Percentiles rank a stretch among this genome's conserved stretches.
Conservation (phyloP, 2,888 invertebrate genomes). For the Aporophyla lueneburgensis region DNA sequence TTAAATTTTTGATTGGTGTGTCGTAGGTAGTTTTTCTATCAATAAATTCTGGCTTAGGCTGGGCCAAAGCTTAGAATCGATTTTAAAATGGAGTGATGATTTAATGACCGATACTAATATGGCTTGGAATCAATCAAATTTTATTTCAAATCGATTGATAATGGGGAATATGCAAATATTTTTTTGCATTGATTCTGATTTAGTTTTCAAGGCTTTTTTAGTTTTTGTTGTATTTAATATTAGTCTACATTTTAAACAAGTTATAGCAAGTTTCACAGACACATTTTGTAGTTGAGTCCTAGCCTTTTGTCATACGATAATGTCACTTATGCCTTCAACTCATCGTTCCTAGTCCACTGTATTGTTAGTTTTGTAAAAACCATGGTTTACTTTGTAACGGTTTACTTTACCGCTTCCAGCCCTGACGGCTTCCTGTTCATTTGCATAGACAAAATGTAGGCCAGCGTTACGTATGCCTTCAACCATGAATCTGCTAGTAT, state of each 20-base stretch:
- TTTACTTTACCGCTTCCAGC: conserved; percentile 69
- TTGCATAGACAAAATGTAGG: conserved; percentile 79
- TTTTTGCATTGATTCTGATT: conserved; percentile 22
- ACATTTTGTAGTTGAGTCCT: background rate
- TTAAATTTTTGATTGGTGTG: conserved; percentile 3
- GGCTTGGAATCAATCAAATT: conserved; percentile 48
- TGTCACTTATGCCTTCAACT: conserved; percentile 41
- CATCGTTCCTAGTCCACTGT: conserved; percentile 39
- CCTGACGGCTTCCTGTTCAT: conserved; percentile 76
- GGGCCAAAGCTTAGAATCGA: background rate
- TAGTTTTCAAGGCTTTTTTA: conserved; percentile 39
- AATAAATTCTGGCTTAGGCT: conserved; percentile 26
- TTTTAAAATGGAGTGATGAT: conserved; percentile 36
- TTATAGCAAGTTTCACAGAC: background rate
- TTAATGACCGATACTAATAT: conserved; percentile 40
- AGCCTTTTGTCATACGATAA: conserved; percentile 32
- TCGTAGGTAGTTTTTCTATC: conserved; percentile 30
- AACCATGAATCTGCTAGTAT: conserved; percentile 63
- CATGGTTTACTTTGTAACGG: conserved; percentile 67
- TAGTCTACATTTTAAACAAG: background rate
- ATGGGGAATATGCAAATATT: conserved; percentile 28
- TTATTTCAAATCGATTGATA: conserved; percentile 27
- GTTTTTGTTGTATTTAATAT: conserved; percentile 5
- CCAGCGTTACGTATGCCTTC: conserved; percentile 69
- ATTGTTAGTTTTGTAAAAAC: conserved; percentile 58